A percentile compares a stretch with the other conserved stretches of the same genome.
Evolutionary conservation across 2,113 vertebrate genomes (phyloP).

Genomic region (Pristiophorus japonicus): DNA sequence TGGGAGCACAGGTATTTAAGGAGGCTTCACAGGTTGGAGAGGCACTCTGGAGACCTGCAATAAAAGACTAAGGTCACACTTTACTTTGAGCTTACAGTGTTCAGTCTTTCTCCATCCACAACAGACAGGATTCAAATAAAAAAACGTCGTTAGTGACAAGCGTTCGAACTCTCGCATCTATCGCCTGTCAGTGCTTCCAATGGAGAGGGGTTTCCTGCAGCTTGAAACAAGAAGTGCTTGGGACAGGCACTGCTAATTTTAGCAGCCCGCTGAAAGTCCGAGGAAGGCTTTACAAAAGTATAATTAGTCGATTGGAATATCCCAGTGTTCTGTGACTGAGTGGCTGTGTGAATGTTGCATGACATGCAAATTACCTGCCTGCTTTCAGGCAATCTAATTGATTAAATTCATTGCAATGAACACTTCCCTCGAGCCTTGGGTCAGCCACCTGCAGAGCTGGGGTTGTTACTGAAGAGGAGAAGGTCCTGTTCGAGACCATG

Average conservation of each 20-base stretch:
- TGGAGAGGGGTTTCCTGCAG: background rate
- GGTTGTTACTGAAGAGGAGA: background rate
- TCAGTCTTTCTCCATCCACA: too few species aligned
- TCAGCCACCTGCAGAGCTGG: background rate
- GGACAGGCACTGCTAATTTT: too few species aligned
- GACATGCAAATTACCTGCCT: background rate
- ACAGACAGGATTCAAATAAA: background rate
- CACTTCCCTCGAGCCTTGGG: background rate
- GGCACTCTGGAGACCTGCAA: too few species aligned
- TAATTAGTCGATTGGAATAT: background rate
- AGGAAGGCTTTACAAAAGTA: background rate
- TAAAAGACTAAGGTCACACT: too few species aligned
- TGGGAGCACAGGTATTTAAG: too few species aligned
- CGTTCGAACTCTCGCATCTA: background rate
- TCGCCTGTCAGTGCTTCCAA: background rate
- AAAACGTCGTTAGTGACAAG: background rate
- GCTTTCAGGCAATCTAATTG: background rate
- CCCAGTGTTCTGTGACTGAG: background rate
- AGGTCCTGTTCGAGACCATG: background rate
- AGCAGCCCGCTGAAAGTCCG: background rate
- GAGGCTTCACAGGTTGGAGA: too few species aligned
- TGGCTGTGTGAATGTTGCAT: background rate
- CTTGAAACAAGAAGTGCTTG: background rate
- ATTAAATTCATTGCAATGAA: background rate
- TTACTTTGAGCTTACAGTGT: too few species aligned